Evolutionary conservation across 2,797 vertebrate species (phyloP), one percentile per base, ranked within the genome.

Genomic region (Sandelia bainsii): DNA sequence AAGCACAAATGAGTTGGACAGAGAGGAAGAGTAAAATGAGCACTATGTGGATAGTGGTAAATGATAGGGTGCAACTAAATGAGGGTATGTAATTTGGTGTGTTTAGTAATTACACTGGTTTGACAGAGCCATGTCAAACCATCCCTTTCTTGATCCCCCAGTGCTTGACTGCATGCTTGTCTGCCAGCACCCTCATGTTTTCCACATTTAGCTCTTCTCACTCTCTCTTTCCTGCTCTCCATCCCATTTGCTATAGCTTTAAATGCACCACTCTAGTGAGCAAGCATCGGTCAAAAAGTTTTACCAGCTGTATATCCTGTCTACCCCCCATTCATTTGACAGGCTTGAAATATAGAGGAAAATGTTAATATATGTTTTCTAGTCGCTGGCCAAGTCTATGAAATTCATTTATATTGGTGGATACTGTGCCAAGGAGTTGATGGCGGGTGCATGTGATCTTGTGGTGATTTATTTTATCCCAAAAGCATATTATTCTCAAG

Each of bases 1-100:
- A 50, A 72, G 68, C 70, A 64, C 25, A 25, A 86, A 57, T 27
- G 85, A 89, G 80, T 69, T 58, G 81, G 65, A 79, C 63, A 61
- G 73, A 73, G 52, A 72, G 77, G 48, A 77, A 74, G 72, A 86
- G 82, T 78, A 86, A 89, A 92, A 87, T 72, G 63, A 89, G 77
- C 48, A 25, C 87, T 77, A 39, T 89, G 89, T 77, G 89, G 89
- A 91, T 85, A 75, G 85, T 84, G 77, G 91, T 80, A 92, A 93
- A 95, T 94, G 88, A 93, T 88, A 93, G 93, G 90, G 88, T 92
- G 74, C 77, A 87, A 83, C 89, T 93, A 93, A 94, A 94, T 92
- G 91, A 93, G 87, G 91, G 80, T 90, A 91, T 94, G 92, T 94
- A 93, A 94, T 95, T 94, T 94, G 80, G 90, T 89, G 89, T 91